Evolutionary conservation across 2,888 invertebrate genomes (phyloP), one percentile per base, ranked within the genome.

Genomic region (Cheilosia grossa): DNA sequence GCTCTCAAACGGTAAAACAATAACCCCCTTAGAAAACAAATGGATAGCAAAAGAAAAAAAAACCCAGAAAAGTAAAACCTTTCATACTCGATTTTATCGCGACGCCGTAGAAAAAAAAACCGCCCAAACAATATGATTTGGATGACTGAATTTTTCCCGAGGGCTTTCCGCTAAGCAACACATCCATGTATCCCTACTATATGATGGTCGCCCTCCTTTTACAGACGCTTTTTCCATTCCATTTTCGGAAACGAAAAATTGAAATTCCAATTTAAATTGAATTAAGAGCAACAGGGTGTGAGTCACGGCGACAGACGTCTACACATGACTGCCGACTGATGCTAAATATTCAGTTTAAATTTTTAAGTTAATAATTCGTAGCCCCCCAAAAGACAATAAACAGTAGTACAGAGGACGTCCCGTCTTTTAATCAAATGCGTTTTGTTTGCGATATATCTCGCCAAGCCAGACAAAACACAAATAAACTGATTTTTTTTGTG

Each of bases 191-290:
- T 58, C 54, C 9, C 47, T 30, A 47, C 17, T 33, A 9, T 10
- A 33, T 33, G 10, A 47, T 47, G 47, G 17, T 47, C 47, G 17
- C 47, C 47, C 47, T 47, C 9, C 15, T 56, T 56, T 47, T 47
- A 33, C 56, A 44, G 67, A 56, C 56, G 9, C 17, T 19, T 58
- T 42, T n/a, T 27, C 47, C 5, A 44, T 47, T 61, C 42, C 78
- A 79, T 73, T 73, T 78, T 73, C 67, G 63, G 24, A 49, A 6
- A 53, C 21, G 21, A 54, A 54, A 54, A 49, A 66, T 64, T 47
- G 24, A n/a, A 73, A 78, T 56, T 73, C 44, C 61, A 78, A 78
- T 82, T 78, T 82, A 82, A 82, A 82, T 82, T 82, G 78, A 82
- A 82, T 82, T 82, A 82, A 82, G 54, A 78, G 73, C 44, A 27